Evolutionary conservation across 2,797 vertebrate genomes (phyloP).

Genomic region (Gallinago nigripennis): DNA sequence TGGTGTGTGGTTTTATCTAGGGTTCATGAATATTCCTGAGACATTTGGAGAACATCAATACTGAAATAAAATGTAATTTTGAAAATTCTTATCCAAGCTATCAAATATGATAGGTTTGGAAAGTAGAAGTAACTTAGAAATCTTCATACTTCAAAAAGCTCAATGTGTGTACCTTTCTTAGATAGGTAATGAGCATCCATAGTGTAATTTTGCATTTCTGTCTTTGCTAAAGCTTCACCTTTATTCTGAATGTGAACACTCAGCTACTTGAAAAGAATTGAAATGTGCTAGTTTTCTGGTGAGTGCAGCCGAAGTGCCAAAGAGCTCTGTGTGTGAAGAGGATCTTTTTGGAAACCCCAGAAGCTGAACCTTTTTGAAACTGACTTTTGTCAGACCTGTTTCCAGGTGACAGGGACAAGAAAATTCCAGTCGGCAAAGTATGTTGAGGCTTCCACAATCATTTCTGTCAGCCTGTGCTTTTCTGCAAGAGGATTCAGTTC

Average conservation of each 20-base stretch:
- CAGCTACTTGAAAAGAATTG: background rate
- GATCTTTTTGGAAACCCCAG: background rate
- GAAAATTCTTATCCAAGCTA: background rate
- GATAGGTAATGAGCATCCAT: background rate
- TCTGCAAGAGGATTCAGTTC: background rate
- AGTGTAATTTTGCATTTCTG: background rate
- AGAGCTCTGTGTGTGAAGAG: background rate
- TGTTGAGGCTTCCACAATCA: fast-evolving
- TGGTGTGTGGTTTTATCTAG: background rate
- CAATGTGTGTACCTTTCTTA: background rate
- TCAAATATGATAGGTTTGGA: background rate
- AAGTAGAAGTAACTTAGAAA: background rate
- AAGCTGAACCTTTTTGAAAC: background rate
- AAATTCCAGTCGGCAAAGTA: background rate
- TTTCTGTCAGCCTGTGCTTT: background rate
- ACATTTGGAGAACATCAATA: background rate
- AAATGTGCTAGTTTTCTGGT: background rate
- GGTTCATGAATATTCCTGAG: background rate
- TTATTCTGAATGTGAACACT: background rate
- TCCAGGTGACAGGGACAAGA: background rate
- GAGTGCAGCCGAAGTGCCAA: background rate
- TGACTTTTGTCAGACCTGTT: background rate
- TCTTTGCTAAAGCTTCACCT: background rate
- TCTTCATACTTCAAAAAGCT: background rate
- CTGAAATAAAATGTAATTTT: background rate